These are phyloP conservation scores for Trigoniulus corallinus DNA, from an alignment of 1,140 invertebrate genomes.

Conservation along the genomic window DNA sequence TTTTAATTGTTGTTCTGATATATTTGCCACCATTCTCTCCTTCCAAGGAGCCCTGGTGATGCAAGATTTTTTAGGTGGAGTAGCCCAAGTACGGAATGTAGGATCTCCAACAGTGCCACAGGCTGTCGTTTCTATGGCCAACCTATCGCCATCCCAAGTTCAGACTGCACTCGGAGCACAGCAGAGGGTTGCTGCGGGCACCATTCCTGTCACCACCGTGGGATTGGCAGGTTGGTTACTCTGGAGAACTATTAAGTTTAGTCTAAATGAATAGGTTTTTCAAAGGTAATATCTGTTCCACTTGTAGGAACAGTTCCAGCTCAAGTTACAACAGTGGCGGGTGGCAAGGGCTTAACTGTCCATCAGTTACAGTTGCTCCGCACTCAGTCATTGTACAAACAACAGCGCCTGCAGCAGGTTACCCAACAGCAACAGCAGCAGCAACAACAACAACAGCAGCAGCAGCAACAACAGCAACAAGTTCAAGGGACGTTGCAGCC, in stretches of 20 bases:
- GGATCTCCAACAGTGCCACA: not conserved
- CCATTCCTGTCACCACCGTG: not conserved
- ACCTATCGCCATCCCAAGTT: conserved; percentile 19
- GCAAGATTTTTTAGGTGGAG: not conserved
- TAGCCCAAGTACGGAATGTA: not conserved
- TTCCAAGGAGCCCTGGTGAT: too few relatives aligned
- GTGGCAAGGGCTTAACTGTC: conserved; percentile 1
- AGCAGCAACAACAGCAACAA: conserved; percentile 12
- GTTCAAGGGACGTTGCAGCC: conserved; percentile 14
- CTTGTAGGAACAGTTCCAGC: conserved; percentile 15
- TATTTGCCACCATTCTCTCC: too few relatives aligned
- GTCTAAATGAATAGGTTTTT: not conserved
- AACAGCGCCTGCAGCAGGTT: conserved; percentile 4
- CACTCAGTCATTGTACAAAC: conserved; percentile 6
- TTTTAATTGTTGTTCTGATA: too few relatives aligned
- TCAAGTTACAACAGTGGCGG: conserved; percentile 19
- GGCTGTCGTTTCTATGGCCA: conserved; percentile 15
- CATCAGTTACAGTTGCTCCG: conserved; percentile 1
- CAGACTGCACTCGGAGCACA: conserved; percentile 9
- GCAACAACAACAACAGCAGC: conserved; percentile 13
- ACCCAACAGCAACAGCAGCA: conserved; percentile 15
- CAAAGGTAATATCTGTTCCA: conserved; percentile 10
- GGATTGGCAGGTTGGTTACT: not conserved
- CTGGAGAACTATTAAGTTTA: not conserved
- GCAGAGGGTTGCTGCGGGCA: conserved; percentile 12